phyloP scores from a whole-genome alignment of 2,888 invertebrate species.

The Trachelus troglodyta region DNA sequence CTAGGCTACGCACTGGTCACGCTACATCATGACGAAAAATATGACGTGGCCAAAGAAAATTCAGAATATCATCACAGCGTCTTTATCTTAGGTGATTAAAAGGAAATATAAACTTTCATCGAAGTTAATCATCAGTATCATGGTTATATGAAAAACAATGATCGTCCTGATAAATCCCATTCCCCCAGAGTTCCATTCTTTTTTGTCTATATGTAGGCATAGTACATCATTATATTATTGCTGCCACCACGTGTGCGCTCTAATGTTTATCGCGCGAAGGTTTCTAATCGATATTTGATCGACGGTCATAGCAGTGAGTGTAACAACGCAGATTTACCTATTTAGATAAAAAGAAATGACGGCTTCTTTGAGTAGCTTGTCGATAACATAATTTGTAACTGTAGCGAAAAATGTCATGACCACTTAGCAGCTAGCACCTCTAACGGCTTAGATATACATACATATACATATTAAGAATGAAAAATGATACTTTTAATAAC shows the following conservation, averaged over 20 bases:
- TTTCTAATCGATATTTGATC: background rate
- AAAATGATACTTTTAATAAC: background rate
- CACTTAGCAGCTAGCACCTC: background rate
- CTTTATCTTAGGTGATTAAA: background rate
- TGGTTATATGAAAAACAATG: background rate
- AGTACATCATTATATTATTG: background rate
- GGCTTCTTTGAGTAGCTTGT: background rate
- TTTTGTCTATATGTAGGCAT: background rate
- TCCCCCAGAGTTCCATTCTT: background rate
- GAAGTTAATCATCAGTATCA: background rate
- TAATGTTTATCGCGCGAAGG: background rate
- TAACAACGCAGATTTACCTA: background rate
- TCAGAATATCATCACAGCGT: background rate
- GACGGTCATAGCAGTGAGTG: background rate
- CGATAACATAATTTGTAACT: background rate
- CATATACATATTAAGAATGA: background rate
- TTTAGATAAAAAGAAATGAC: background rate
- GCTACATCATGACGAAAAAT: background rate
- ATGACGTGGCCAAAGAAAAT: background rate
- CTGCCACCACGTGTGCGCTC: background rate
- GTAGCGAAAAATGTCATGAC: background rate
- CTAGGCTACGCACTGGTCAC: background rate
- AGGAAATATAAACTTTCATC: background rate
- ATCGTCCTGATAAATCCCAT: background rate
- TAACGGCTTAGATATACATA: too few species aligned